Conservation (phyloP, 2,113 vertebrate species). For the Thermophis baileyi region DNA sequence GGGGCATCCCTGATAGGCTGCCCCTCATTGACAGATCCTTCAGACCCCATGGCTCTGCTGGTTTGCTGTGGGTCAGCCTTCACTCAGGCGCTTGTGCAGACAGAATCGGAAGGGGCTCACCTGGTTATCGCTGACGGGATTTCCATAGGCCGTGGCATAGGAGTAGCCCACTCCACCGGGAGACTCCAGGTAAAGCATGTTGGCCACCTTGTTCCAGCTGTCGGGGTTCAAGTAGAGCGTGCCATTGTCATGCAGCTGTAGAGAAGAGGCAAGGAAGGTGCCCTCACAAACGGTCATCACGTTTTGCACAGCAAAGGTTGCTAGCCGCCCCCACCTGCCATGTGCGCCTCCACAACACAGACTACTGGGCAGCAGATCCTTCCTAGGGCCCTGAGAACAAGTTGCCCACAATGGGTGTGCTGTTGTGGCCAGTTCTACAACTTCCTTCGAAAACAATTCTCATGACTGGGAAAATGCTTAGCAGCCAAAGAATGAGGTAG, state of each 20-base stretch:
- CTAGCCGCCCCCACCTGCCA: background rate
- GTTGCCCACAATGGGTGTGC: too few relatives aligned
- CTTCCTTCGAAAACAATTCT: too few relatives aligned
- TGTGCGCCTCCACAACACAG: rapidly evolving
- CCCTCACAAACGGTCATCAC: background rate
- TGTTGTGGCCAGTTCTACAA: background rate
- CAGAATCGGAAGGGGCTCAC: background rate
- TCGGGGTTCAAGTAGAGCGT: constrained; percentile 32
- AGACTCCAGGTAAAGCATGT: constrained; percentile 40
- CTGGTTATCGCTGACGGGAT: constrained; percentile 36
- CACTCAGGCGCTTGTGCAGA: background rate
- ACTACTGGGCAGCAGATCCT: too few relatives aligned
- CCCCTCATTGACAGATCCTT: background rate
- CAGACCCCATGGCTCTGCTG: background rate
- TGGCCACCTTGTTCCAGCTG: constrained; percentile 42
- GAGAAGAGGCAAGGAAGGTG: background rate
- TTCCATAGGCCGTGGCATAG: constrained; percentile 19
- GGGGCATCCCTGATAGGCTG: background rate
- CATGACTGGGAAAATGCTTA: too few relatives aligned
- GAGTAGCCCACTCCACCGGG: constrained; percentile 32
- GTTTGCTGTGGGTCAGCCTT: background rate
- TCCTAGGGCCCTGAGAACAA: background rate
- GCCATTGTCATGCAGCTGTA: constrained; percentile 28
- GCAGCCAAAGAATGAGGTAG: too few relatives aligned
- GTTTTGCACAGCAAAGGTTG: background rate